phyloP scores from a whole-genome alignment of 2,113 vertebrate species.

The Pituophis catenifer region DNA sequence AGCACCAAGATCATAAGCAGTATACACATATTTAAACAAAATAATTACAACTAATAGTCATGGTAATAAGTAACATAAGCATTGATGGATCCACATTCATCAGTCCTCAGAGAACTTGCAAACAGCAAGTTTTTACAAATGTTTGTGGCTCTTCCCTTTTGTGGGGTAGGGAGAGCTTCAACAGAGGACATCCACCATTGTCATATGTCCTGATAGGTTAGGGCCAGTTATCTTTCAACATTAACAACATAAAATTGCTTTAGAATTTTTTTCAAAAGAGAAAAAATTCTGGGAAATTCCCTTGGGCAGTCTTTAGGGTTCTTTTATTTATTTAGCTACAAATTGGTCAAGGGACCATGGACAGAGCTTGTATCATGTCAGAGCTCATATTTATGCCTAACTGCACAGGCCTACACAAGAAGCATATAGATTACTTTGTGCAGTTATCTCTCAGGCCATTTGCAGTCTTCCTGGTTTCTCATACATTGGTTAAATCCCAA shows the following conservation, averaged over 20 bases:
- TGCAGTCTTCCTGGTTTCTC: neutral
- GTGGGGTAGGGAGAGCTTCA: neutral
- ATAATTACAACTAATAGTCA: neutral
- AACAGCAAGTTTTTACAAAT: neutral
- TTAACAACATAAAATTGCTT: neutral
- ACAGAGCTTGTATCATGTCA: neutral
- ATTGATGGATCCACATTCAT: neutral
- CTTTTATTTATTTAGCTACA: neutral
- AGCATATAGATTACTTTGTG: neutral
- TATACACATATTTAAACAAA: neutral
- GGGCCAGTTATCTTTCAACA: neutral
- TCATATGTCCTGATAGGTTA: neutral
- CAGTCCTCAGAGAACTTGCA: neutral
- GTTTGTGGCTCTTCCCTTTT: neutral
- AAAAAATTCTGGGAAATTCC: neutral
- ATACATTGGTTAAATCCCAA: neutral
- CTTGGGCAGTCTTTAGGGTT: neutral
- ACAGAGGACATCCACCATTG: neutral
- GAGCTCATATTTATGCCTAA: neutral
- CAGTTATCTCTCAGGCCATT: neutral
- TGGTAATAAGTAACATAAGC: neutral
- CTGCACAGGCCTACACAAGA: neutral
- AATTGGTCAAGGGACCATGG: neutral
- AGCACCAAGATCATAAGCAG: neutral
- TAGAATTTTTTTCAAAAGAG: neutral